These are phyloP conservation scores for Reinhardtius hippoglossoides DNA, from an alignment of 2,113 vertebrate genomes.

Conservation along the genomic window DNA sequence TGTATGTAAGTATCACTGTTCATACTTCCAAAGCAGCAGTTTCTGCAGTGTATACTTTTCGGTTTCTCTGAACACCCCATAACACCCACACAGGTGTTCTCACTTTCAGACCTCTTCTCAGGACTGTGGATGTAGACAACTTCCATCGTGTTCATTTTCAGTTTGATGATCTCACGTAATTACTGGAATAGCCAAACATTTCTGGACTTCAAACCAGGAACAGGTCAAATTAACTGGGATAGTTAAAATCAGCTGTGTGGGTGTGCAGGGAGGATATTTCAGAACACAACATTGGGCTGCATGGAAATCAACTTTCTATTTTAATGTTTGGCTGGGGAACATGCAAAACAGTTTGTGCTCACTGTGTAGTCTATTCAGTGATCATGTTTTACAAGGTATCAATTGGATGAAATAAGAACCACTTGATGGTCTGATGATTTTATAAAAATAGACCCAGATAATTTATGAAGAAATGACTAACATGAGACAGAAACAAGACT, in stretches of 20 bases:
- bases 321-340: too few relatives aligned
- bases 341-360: not conserved
- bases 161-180: constrained; percentile 7
- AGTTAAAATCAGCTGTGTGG: not conserved
- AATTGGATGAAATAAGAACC: not conserved
- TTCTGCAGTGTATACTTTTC: not conserved
- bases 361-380: not conserved
- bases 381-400: not conserved
- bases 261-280: not conserved
- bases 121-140: not conserved
- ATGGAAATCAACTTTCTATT: too few relatives aligned
- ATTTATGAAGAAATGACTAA: not conserved
- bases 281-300: too few relatives aligned
- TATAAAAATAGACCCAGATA: constrained; percentile 1
- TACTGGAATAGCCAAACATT: constrained; percentile 10
- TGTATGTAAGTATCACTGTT: constrained; percentile 92
- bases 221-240: constrained; percentile 19
- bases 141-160: constrained; percentile 8
- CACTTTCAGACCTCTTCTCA: not conserved
- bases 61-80: not conserved
- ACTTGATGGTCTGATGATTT: constrained; percentile 11
- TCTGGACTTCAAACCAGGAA: not conserved
- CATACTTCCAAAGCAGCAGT: not conserved
- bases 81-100: constrained; percentile 1
- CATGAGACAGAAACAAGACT: not conserved